phyloP scores from a whole-genome alignment of 2,113 vertebrate species.

The Lagenorhynchus albirostris region DNA sequence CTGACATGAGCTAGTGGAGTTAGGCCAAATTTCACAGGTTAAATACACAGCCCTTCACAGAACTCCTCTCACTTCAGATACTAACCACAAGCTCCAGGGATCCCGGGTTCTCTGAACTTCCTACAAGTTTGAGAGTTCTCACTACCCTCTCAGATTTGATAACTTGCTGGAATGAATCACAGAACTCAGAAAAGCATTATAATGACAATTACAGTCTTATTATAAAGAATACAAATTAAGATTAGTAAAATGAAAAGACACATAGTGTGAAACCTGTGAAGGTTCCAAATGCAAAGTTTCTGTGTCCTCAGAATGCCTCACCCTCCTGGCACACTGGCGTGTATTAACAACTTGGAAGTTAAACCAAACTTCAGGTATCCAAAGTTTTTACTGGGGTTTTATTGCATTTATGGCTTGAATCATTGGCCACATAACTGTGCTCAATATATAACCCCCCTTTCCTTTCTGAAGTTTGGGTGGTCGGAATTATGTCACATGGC shows the following conservation, averaged over 20 bases:
- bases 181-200: background rate
- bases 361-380: background rate
- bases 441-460: background rate
- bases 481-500: background rate
- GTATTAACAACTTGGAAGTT: background rate
- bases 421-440: background rate
- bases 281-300: background rate
- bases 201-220: background rate
- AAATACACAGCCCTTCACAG: background rate
- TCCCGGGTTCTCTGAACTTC: background rate
- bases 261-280: background rate
- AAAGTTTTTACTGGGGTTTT: background rate
- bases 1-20: background rate
- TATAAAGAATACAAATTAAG: background rate
- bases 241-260: background rate
- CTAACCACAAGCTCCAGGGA: background rate
- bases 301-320: background rate
- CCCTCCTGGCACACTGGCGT: fast-evolving
- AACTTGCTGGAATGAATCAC: background rate
- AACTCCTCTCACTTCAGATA: background rate
- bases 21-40: background rate
- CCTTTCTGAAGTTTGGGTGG: background rate
- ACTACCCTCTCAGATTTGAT: background rate
- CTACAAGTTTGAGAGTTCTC: background rate
- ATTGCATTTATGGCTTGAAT: background rate